Base-by-base conservation (phyloP, 2,888 invertebrate species). In the Caradrina kadenii region DNA sequence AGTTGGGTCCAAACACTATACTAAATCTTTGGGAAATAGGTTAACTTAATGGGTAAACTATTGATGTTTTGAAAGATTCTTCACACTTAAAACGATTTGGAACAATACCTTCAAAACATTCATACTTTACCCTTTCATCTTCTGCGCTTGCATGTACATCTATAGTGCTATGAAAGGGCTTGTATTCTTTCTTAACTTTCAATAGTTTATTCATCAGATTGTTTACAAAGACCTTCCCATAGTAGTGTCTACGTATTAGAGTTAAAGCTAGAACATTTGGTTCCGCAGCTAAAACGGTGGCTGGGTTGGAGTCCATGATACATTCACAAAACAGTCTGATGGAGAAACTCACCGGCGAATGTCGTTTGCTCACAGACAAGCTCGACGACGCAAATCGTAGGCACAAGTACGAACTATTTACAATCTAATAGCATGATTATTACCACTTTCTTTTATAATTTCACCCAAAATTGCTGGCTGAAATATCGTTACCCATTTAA, bases 281-380 rank as follows among this genome's bases (percentile, higher is more conserved):
- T 94, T 94, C 93, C 94, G 92, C 97, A 98, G 98, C 97, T 97
- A 97, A 97, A 96, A 98, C 98, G 93, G 98, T 98, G 96, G 97
- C 97, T 96, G 98, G 98, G 96, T 97, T 98, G 96, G 98, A 98
- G 97, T 97, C 97, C 94, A 97, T 98, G 97, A 97, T 98, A 96
- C 97, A 97, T 96, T 98, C 97, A 96, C 98, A 98, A 97, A 98
- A 98, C 97, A 97, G 97, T 97, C 98, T 98, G 97, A 98, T 98
- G 97, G 98, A 98, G 96, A 98, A 98, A 97, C 97, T 98, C 96
- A 98, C 98, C 92, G 97, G 96, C 92, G 98, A 98, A 96, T 98
- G 98, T 97, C 98, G 98, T 96, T 97, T 97, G 96, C 97, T 98
- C 96, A 98, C 98, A 93, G 97, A 97, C 96, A 98, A 98, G 97